Evolutionary conservation across 2,888 invertebrate genomes (phyloP), one percentile per base, ranked within the genome.

Genomic region (Craniophora ligustri): DNA sequence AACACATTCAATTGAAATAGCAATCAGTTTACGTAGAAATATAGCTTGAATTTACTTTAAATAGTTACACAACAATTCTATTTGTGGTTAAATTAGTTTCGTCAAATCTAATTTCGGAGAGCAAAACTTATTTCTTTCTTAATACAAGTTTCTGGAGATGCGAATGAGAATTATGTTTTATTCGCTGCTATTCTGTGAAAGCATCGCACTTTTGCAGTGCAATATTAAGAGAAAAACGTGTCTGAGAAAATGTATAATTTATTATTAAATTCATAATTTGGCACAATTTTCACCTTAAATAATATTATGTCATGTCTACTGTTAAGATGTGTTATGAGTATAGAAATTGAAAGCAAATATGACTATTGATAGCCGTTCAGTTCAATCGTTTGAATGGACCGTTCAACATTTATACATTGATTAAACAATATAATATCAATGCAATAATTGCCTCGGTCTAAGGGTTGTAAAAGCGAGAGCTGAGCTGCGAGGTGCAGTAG

Each of bases 81-180:
- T 72, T 62, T 53, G 69, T 41, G 66, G 66, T 34, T 41, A 71
- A 71, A 73, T 71, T 73, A 53, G 73, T 59, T 72, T 72, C 26
- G 65, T 72, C 46, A 50, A 56, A 70, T 65, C 61, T 65, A 58
- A 68, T 69, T 72, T 69, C 31, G 40, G 36, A 35, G 56, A 40
- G 58, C 23, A 39, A 66, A 69, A 73, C 55, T 72, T 72, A 56
- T 71, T 69, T 66, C 53, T 59, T 72, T 69, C 62, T 56, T 59
- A 34, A 42, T 41, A 23, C 40, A 73, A 73, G 56, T 66, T 69
- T 69, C 56, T 34, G 30, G 56, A 54, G 40, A 40, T 40, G 34
- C 40, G 35, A 55, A 58, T 40, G 54, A 30, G 39, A 65, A 66
- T 69, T 55, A 47, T 60, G 49, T 16, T 65, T 68, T 53, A 65